These are phyloP conservation scores for Chiloscyllium plagiosum DNA, from an alignment of 2,113 vertebrate species.

Conservation along the genomic window DNA sequence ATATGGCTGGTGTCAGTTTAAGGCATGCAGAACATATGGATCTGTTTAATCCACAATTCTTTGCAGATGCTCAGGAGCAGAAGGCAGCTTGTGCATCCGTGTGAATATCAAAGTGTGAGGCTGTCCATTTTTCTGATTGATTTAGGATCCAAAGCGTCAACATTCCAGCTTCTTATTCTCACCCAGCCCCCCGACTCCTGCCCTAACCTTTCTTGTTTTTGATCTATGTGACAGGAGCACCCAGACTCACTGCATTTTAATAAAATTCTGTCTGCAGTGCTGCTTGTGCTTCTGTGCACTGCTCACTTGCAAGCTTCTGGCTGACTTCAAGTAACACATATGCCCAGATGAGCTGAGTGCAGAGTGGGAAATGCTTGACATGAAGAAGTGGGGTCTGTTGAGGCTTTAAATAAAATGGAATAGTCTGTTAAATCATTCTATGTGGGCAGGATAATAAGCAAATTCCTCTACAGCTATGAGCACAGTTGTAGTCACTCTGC, in stretches of 20 bases:
- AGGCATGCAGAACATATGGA: slow-evolving; percentile 52
- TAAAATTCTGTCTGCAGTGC: background rate
- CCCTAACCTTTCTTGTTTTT: background rate
- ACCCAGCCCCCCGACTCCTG: slow-evolving; percentile 42
- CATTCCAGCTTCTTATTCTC: slow-evolving; percentile 42
- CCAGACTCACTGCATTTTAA: slow-evolving; percentile 25
- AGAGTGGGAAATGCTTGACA: background rate
- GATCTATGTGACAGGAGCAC: background rate
- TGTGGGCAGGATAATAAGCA: background rate
- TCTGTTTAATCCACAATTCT: slow-evolving; percentile 51
- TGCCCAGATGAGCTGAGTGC: background rate
- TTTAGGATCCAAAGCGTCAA: slow-evolving; percentile 43
- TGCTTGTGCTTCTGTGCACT: slow-evolving; percentile 17
- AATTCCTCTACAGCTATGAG: background rate
- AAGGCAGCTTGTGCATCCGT: slow-evolving; percentile 44
- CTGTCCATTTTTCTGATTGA: slow-evolving; percentile 42
- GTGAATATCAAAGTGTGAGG: slow-evolving; percentile 43
- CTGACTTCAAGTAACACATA: slow-evolving; percentile 6
- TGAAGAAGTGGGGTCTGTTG: background rate
- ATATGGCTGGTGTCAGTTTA: slow-evolving; percentile 44
- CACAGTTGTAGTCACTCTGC: background rate
- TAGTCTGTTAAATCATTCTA: background rate
- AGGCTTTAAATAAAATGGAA: background rate
- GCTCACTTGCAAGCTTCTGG: background rate
- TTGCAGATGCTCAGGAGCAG: slow-evolving; percentile 49